phyloP scores from a whole-genome alignment of 2,113 vertebrate species.

The Xiphorhynchus elegans region DNA sequence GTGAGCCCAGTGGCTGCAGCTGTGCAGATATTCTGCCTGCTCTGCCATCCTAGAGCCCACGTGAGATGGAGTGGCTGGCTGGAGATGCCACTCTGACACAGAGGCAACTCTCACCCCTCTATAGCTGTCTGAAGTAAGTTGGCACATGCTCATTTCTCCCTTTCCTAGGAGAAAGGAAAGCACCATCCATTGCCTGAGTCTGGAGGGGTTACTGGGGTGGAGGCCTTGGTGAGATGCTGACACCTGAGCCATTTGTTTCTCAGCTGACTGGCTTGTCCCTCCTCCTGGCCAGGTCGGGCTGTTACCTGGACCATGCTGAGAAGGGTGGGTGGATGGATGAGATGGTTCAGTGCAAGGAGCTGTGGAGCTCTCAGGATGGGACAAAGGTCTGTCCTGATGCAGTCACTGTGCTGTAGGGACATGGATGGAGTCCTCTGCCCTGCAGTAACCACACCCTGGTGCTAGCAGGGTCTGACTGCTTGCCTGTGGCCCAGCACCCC shows the following conservation, averaged over 20 bases:
- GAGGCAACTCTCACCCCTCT: not conserved
- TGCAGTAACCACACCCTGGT: not conserved
- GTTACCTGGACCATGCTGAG: not conserved
- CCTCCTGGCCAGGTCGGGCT: rapidly evolving
- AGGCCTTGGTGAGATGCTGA: not conserved
- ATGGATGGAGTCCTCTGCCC: not conserved
- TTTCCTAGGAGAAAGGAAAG: not conserved
- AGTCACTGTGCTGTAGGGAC: not conserved
- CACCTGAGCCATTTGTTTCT: rapidly evolving
- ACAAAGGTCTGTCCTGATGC: not conserved
- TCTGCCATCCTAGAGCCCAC: not conserved
- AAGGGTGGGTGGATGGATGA: not conserved
- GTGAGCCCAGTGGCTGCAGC: not conserved
- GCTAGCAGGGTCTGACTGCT: not conserved
- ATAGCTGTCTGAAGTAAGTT: not conserved
- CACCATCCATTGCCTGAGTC: not conserved
- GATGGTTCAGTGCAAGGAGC: not conserved
- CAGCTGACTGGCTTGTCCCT: not conserved
- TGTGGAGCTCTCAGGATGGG: not conserved
- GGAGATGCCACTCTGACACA: not conserved
- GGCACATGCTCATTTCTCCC: not conserved
- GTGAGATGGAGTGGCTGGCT: rapidly evolving
- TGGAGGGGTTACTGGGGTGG: not conserved
- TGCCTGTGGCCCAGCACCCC: not conserved
- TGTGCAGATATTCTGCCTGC: not conserved